Evolutionary conservation across 2,797 vertebrate species (phyloP), one percentile per base, ranked within the genome.

Genomic region (Phataginus tricuspis): DNA sequence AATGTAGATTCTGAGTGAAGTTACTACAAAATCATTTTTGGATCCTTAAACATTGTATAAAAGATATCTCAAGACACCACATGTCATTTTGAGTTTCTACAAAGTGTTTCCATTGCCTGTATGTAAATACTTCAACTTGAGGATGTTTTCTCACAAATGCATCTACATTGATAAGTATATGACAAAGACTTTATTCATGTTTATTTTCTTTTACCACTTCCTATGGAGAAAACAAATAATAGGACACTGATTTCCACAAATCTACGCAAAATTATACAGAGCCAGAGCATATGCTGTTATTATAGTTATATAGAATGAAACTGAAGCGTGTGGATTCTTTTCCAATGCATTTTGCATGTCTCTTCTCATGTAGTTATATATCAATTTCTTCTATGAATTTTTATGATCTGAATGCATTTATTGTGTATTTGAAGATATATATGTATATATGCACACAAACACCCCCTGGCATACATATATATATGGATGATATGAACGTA

Each of bases 21-120:
- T 85, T 59, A 96, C 85, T 87, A 90, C 59, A 42, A 94, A 77
- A 37, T n/a, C 66, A 78, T 51, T 29, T 92, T 90, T 7, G 63
- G 4, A 42, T 57, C 61, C 12, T 14, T 83, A 66, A 79, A 45
- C 25, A 89, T 83, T 78, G 95, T 89, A 6, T 68, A 71, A 90
- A 39, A 64, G 53, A 4, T 11, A n/a, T 72, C 49, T 79, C 49
- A 86, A 79, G 79, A 77, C 49, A 82, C 13, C 55, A 77, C 61
- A 83, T 82, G 74, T 86, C 95, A 82, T 66, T 77, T 5, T 63
- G 66, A 55, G 12, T 82, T 95, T 85, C 42, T 79, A 45, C 27
- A 80, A 31, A 84, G 19, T 39, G 4, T 21, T 88, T 80, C 15
- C 23, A 16, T 89, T 71, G 12, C 14, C 18, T 88, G 23, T 79